These are phyloP conservation scores for Diarsia dahlii DNA, from an alignment of 2,888 invertebrate genomes.

Conservation along the genomic window DNA sequence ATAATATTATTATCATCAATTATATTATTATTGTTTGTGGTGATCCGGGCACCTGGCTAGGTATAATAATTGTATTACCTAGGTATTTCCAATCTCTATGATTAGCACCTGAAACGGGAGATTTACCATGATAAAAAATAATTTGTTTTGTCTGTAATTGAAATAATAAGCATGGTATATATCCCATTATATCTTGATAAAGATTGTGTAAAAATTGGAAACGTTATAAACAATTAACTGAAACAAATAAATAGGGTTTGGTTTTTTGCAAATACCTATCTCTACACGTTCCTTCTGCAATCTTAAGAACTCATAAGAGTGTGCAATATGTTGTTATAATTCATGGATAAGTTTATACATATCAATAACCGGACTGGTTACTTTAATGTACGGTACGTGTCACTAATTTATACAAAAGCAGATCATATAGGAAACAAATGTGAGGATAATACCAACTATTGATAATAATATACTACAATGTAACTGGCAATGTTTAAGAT, in stretches of 20 bases:
- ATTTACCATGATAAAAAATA: too few species aligned
- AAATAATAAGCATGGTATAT: not conserved
- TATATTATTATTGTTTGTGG: too few species aligned
- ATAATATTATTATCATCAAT: not conserved
- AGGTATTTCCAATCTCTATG: not conserved
- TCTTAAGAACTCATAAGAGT: not conserved
- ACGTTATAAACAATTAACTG: too few species aligned
- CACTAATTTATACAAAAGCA: conserved; percentile 20
- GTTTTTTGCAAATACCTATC: too few species aligned
- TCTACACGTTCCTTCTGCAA: not conserved
- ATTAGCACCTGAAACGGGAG: too few species aligned
- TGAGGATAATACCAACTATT: conserved; percentile 17
- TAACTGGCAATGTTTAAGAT: conserved; percentile 10
- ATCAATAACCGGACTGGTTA: not conserved
- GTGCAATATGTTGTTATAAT: not conserved
- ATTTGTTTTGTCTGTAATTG: not conserved
- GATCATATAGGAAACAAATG: conserved; percentile 2
- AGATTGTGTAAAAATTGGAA: too few species aligned
- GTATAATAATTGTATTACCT: not conserved
- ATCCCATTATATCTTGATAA: not conserved
- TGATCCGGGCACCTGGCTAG: not conserved
- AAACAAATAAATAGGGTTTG: too few species aligned
- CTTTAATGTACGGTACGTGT: not conserved
- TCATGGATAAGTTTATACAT: not conserved
- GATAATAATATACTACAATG: conserved; percentile 13